These are phyloP conservation scores for Urocolius indicus DNA, from an alignment of 2,113 vertebrate species.

Conservation along the genomic window DNA sequence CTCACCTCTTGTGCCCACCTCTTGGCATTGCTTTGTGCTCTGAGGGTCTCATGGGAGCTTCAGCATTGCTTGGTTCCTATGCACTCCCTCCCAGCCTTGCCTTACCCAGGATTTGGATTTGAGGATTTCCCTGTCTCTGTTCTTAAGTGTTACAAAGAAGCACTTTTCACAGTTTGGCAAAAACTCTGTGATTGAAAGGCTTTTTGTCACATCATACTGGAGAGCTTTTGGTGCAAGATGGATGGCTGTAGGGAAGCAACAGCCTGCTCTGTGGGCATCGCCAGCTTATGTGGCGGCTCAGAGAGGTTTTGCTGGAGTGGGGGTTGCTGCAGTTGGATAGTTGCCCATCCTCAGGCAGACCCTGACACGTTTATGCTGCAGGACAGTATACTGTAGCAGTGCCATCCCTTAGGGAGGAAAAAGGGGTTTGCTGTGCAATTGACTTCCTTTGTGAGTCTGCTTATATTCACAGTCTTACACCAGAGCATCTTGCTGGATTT, in stretches of 20 bases:
- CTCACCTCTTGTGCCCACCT: background rate
- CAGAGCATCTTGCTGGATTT: background rate
- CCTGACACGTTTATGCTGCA: background rate
- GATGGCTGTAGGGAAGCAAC: background rate
- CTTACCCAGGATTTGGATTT: background rate
- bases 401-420: background rate
- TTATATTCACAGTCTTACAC: background rate
- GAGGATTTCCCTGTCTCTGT: background rate
- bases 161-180: background rate
- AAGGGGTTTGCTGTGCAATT: background rate
- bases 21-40: background rate
- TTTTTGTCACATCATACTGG: fast-evolving
- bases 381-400: background rate
- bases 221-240: background rate
- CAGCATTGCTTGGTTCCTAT: background rate
- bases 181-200: background rate
- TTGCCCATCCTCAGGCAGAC: background rate
- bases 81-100: background rate
- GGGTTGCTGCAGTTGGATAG: background rate
- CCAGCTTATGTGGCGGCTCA: background rate
- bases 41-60: background rate
- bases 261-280: background rate
- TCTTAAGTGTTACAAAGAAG: background rate
- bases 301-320: background rate
- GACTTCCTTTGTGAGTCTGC: background rate